phyloP scores from a whole-genome alignment of 2,888 invertebrate genomes.

The Oligia latruncula region DNA sequence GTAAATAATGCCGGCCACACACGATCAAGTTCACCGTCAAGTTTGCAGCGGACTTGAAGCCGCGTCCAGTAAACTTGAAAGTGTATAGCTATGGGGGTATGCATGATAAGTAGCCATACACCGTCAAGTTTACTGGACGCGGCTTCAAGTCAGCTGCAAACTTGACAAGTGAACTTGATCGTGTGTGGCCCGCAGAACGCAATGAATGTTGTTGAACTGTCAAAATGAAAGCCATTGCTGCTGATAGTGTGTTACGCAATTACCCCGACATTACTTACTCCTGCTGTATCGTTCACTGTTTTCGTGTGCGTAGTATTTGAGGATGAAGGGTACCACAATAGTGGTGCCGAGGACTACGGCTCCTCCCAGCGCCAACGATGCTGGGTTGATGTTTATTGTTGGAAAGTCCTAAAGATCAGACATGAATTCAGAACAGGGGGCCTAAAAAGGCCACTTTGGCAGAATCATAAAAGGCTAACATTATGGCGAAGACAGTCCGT shows the following conservation, averaged over 20 bases:
- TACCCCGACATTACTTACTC: slow-evolving; percentile 72
- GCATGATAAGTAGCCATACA: no score
- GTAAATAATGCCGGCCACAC: not conserved
- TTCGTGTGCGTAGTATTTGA: slow-evolving; percentile 72
- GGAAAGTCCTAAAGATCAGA: slow-evolving; percentile 80
- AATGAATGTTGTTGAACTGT: not conserved
- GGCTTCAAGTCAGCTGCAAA: no score
- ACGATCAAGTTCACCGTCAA: no score
- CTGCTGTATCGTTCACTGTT: slow-evolving; percentile 75
- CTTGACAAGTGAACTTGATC: no score
- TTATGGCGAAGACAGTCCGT: no score
- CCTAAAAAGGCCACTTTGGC: no score
- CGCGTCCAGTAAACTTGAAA: no score
- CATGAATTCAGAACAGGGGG: not conserved
- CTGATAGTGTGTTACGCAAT: not conserved
- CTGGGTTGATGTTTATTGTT: slow-evolving; percentile 91
- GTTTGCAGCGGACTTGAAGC: no score
- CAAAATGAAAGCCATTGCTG: not conserved
- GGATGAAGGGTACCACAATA: slow-evolving; percentile 88
- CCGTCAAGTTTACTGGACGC: no score
- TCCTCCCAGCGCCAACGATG: slow-evolving; percentile 90
- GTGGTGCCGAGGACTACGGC: slow-evolving; percentile 89
- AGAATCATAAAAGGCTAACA: no score
- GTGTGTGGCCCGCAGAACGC: not conserved
- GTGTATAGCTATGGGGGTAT: no score